These are phyloP conservation scores for Pycnonotus jocosus DNA, from an alignment of 2,113 vertebrate genomes.

Conservation along the genomic window DNA sequence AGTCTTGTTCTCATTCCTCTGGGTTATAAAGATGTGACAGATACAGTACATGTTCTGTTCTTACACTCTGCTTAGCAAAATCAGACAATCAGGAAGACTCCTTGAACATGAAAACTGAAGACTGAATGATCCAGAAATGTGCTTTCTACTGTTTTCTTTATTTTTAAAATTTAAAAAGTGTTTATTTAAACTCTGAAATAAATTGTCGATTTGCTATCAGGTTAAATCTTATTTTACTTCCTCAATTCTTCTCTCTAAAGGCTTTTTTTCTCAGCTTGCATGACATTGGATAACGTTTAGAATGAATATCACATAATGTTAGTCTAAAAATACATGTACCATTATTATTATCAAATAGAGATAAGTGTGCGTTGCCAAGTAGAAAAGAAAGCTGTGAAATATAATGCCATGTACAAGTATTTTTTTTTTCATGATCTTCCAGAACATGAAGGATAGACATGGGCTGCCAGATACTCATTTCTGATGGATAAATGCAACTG, in stretches of 20 bases:
- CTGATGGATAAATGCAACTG: conserved; percentile 26
- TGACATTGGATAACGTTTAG: not conserved
- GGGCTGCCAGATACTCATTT: conserved; percentile 32
- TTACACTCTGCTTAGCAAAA: not conserved
- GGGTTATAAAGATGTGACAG: conserved; percentile 17
- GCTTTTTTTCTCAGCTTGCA: not conserved
- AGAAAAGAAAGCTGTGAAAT: conserved; percentile 52
- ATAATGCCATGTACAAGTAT: not conserved
- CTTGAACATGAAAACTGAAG: not conserved
- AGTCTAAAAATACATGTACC: conserved; percentile 61
- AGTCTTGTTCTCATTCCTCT: conserved; percentile 33
- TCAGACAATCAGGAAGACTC: not conserved
- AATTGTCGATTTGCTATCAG: not conserved
- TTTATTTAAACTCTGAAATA: not conserved
- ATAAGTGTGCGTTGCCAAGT: conserved; percentile 41
- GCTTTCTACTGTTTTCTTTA: not conserved
- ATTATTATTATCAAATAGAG: conserved; percentile 56
- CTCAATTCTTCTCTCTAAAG: not conserved
- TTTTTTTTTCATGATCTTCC: conserved; percentile 46
- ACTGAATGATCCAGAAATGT: not conserved
- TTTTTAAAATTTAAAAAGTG: not conserved
- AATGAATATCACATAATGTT: conserved; percentile 48
- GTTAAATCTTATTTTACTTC: conserved; percentile 17
- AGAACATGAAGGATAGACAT: conserved; percentile 35
- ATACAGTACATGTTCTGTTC: not conserved